Evolutionary conservation across 2,797 vertebrate species (phyloP).

Genomic region (Eurystomus glaucurus): DNA sequence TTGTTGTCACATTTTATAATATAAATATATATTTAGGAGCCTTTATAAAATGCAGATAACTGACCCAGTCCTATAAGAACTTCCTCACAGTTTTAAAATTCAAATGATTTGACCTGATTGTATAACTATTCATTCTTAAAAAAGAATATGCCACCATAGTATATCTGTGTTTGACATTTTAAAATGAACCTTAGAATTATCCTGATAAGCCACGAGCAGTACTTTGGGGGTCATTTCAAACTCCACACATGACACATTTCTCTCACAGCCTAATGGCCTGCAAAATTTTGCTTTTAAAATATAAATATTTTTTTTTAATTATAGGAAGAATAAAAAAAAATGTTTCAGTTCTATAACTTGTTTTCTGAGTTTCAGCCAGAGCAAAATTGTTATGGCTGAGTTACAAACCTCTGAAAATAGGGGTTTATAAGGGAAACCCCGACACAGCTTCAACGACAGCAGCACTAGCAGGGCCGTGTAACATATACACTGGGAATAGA

Average conservation of each 20-base stretch:
- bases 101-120: neutral
- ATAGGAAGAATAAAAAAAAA: neutral
- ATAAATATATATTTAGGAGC: neutral
- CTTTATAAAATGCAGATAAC: constrained; percentile 14
- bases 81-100: neutral
- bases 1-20: neutral
- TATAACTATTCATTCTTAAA: neutral
- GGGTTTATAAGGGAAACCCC: constrained; percentile 58
- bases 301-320: neutral
- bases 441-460: constrained; percentile 31
- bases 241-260: neutral
- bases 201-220: neutral
- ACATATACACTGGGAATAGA: constrained; percentile 52
- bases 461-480: constrained; percentile 2
- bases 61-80: neutral
- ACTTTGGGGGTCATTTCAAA: neutral
- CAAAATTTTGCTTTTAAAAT: neutral
- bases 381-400: constrained; percentile 33
- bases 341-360: constrained; percentile 14
- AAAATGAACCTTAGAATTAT: neutral
- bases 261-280: neutral
- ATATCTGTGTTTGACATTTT: neutral
- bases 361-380: constrained; percentile 37
- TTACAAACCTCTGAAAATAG: constrained; percentile 60
- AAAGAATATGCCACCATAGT: neutral